Evolutionary conservation across 2,888 invertebrate genomes (phyloP).

Genomic region (Apomyelois bistriatella): DNA sequence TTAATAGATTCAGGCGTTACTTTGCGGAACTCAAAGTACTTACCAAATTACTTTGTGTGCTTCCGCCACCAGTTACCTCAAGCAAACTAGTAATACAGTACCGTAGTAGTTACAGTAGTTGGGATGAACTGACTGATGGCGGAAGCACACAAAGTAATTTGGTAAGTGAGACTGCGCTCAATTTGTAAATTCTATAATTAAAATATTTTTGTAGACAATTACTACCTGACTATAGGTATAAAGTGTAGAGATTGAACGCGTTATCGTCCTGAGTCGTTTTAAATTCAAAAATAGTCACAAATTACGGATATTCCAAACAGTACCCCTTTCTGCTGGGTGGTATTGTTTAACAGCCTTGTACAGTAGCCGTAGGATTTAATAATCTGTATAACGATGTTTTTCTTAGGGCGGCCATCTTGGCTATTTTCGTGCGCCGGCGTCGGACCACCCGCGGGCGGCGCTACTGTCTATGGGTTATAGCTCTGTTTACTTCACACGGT

Average conservation of each 20-base stretch:
- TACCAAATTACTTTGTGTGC: no score
- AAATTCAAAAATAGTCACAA: conserved; percentile 12
- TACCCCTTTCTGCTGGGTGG: conserved; percentile 55
- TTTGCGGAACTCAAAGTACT: no score
- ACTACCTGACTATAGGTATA: no score
- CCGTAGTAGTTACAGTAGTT: no score
- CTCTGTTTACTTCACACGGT: conserved; percentile 24
- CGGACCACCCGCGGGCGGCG: conserved; percentile 65
- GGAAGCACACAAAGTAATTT: no score
- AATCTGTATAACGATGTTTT: conserved; percentile 73
- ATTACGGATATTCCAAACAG: conserved; percentile 9
- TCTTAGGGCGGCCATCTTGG: conserved; percentile 59
- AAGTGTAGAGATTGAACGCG: conserved; percentile 27
- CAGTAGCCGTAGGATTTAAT: conserved; percentile 74
- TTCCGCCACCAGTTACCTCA: no score
- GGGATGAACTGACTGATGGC: no score
- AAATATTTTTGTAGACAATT: no score
- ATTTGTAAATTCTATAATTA: no score
- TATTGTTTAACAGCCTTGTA: conserved; percentile 54
- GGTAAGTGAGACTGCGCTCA: no score
- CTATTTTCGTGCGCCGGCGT: conserved; percentile 62
- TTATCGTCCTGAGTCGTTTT: conserved; percentile 21
- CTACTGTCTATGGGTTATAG: conserved; percentile 29
- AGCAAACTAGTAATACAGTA: no score
- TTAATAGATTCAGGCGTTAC: no score